A percentile compares a stretch with the other conserved stretches of the same genome.
These are phyloP conservation scores for Leptinotarsa peninsularis DNA, from an alignment of 2,888 invertebrate genomes.

Conservation along the genomic window DNA sequence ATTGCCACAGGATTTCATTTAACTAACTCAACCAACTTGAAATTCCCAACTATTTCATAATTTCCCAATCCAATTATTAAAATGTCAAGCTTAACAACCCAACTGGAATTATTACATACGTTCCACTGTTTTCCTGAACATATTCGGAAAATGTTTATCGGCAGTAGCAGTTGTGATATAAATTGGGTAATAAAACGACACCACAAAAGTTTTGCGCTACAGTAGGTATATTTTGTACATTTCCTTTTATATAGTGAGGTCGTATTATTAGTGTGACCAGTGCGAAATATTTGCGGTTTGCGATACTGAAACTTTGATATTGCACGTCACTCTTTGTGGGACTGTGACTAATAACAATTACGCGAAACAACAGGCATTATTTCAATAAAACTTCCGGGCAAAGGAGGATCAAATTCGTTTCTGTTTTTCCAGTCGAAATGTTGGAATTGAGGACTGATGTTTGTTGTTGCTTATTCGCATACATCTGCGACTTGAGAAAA, in stretches of 20 bases:
- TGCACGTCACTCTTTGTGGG: neutral
- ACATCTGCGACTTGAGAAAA: no score
- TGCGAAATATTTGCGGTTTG: neutral
- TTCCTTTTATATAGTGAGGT: neutral
- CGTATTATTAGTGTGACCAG: slow-evolving; percentile 1
- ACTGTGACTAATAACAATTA: neutral
- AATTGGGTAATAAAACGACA: slow-evolving; percentile 11
- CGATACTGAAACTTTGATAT: neutral
- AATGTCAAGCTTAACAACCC: neutral
- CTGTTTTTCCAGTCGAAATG: neutral
- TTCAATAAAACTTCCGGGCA: neutral
- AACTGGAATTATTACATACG: neutral
- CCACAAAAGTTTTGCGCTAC: slow-evolving; percentile 1
- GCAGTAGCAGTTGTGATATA: slow-evolving; percentile 14
- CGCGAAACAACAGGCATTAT: neutral
- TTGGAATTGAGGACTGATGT: no score
- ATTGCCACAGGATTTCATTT: neutral
- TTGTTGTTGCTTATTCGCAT: no score
- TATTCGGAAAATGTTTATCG: slow-evolving; percentile 10
- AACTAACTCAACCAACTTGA: neutral
- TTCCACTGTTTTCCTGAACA: slow-evolving; percentile 6
- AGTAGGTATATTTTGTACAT: slow-evolving; percentile 2
- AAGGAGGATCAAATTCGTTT: neutral
- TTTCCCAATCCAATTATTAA: neutral
- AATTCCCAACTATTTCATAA: neutral